Percentiles rank a stretch among this genome's conserved stretches.
phyloP scores from a whole-genome alignment of 2,113 vertebrate species.

The Pyrgilauda ruficollis region DNA sequence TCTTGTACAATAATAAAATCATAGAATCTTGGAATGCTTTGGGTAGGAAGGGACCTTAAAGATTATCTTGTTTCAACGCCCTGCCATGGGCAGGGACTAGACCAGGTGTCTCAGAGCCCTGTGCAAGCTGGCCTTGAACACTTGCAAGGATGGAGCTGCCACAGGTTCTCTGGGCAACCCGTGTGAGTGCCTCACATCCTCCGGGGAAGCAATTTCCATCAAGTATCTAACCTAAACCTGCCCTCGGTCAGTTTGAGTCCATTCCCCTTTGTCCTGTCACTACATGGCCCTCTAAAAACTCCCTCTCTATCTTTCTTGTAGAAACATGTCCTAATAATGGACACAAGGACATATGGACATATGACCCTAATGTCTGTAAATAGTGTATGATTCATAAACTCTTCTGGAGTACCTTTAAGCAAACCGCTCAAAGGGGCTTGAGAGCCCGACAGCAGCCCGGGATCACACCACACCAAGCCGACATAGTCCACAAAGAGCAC shows the following conservation, averaged over 20 bases:
- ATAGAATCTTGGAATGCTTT: neutral
- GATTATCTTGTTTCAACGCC: accelerated
- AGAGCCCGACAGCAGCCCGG: too few species aligned
- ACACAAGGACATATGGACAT: neutral
- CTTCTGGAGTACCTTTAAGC: neutral
- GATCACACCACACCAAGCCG: neutral
- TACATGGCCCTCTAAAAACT: neutral
- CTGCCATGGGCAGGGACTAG: neutral
- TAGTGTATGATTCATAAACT: accelerated
- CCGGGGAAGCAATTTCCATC: neutral
- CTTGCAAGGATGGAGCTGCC: neutral
- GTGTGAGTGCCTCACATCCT: neutral
- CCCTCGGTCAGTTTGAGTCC: too few species aligned
- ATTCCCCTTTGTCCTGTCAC: too few species aligned
- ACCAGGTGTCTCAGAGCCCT: neutral
- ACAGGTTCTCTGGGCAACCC: neutral
- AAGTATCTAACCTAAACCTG: neutral
- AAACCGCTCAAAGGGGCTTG: neutral
- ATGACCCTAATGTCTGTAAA: neutral
- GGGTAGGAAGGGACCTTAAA: neutral
- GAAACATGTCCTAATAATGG: neutral
- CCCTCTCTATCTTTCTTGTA: neutral
- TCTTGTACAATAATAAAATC: neutral
- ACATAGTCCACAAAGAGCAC: too few species aligned
- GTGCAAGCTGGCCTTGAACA: neutral